A percentile compares a stretch with the other conserved stretches of the same genome.
phyloP scores from a whole-genome alignment of 2,113 vertebrate genomes.

The Hippocampus guttulatus region DNA sequence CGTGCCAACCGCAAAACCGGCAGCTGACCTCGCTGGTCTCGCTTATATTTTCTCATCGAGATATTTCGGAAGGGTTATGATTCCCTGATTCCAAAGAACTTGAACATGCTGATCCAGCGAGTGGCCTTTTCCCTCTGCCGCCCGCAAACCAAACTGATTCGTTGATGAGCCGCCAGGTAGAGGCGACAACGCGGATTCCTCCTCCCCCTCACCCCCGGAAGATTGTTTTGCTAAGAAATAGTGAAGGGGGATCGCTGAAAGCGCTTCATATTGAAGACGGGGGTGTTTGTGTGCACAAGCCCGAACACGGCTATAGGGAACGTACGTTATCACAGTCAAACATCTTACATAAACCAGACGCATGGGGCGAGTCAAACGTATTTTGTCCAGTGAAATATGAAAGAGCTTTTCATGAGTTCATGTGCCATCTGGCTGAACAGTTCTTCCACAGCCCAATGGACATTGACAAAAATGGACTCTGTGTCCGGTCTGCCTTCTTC shows the following conservation, averaged over 20 bases:
- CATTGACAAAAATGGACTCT: not conserved
- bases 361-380: not conserved
- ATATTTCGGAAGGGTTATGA: not conserved
- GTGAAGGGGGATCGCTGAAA: not conserved
- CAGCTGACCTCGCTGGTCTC: not conserved
- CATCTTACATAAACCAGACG: slow-evolving; percentile 3
- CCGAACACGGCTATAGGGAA: not conserved
- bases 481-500: not conserved
- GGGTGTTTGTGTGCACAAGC: not conserved
- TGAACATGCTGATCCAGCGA: not conserved
- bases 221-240: not conserved
- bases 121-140: not conserved
- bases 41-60: not conserved
- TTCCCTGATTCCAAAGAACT: not conserved
- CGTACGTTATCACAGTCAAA: not conserved
- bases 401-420: slow-evolving; percentile 3
- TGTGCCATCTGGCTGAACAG: not conserved
- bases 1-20: not conserved
- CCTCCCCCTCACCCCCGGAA: not conserved
- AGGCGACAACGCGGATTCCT: not conserved
- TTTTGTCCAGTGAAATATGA: not conserved
- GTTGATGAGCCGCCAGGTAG: not conserved
- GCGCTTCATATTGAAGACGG: not conserved
- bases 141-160: not conserved
- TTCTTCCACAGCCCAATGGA: not conserved